Base-by-base conservation (phyloP, 2,888 invertebrate genomes). In the Chorisops tibialis region DNA sequence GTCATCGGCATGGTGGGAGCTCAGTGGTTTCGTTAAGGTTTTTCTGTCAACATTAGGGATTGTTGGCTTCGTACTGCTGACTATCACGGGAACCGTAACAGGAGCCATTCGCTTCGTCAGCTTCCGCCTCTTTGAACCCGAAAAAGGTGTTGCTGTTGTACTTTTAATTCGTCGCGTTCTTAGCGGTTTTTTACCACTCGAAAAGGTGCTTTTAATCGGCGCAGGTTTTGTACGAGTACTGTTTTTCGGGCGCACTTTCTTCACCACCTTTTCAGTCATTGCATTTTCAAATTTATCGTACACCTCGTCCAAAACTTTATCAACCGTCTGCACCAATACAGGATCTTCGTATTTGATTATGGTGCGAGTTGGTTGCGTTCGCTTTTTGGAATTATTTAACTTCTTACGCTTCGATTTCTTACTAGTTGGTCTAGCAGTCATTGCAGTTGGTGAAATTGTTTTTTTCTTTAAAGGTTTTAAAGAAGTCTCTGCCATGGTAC, bases 41-140 rank as follows among this genome's bases (percentile, higher is more conserved):
- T 41, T 5, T n/a, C n/a, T n/a, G 5, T 1, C 30, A 30, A 9
- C 9, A 30, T 30, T 5, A 7, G 7, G 30, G 5, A 30, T 9
- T 30, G 30, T 30, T 1, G 1, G 30, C 9, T 30, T 30, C 5
- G 30, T 30, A 30, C 2, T 30, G 30, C 9, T n/a, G 16, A n/a
- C 18, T 45, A 14, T 43, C 7, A 21, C 18, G 16, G 41, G 9
- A 3, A n/a, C n/a, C 5, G 58, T 47, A 48, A 18, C n/a, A 19
- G 54, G 61, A n/a, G 52, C 47, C 41, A 22, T 54, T 4, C 47
- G 22, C 16, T 45, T 45, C 2, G 61, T 54, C 24, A 56, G 7
- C 18, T 56, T 56, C 9, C 56, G 43, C 16, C 30, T 38, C 2
- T 49, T 56, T 11, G 43, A 56, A 9, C 24, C 30, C 9, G 22